A percentile compares a stretch with the other conserved stretches of the same genome.
Conservation (phyloP, 2,113 vertebrate species). For the Irena cyanogastra region DNA sequence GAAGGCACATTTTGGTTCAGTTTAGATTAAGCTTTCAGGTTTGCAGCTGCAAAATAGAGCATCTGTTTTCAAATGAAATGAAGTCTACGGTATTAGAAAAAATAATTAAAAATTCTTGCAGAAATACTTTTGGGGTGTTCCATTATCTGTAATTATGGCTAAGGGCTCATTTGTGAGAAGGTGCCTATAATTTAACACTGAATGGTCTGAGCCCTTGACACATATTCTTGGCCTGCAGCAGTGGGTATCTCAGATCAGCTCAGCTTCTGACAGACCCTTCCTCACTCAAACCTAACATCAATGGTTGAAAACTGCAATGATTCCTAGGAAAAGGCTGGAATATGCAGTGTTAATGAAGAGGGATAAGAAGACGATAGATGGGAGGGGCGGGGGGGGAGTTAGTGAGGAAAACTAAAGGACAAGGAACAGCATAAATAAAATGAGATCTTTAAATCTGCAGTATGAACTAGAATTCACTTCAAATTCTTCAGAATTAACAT, state of each 20-base stretch:
- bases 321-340: neutral
- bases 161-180: neutral
- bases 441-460: neutral
- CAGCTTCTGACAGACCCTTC: neutral
- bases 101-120: neutral
- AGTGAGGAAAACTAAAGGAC: neutral
- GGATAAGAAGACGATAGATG: neutral
- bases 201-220: neutral
- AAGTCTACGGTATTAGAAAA: neutral
- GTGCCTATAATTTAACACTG: neutral
- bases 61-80: neutral
- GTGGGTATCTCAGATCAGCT: neutral
- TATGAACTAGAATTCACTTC: neutral
- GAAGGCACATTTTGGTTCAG: neutral
- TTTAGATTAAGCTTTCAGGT: neutral
- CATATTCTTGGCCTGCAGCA: neutral
- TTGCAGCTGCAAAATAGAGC: neutral
- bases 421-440: neutral
- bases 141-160: neutral
- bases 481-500: neutral
- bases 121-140: neutral
- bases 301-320: neutral
- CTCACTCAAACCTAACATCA: neutral
- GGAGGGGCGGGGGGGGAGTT: rapidly evolving
- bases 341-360: neutral